Conservation (phyloP, 1,140 invertebrate genomes). For the Cherax quadricarinatus region DNA sequence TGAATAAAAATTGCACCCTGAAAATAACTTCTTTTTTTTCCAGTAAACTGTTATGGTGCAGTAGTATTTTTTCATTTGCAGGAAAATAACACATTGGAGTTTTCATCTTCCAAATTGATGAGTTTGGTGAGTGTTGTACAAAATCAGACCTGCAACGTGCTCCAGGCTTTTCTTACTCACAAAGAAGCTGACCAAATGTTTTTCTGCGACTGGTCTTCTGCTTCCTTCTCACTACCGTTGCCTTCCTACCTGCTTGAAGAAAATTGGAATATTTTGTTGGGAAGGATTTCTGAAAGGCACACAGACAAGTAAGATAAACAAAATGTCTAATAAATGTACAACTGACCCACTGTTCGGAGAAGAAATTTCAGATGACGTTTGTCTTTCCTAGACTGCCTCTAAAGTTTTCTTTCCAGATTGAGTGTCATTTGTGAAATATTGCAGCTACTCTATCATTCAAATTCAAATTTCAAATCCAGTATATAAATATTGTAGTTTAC, state of each 20-base stretch:
- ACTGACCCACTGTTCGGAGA: no score
- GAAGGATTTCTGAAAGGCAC: background rate
- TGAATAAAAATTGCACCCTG: no score
- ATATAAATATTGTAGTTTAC: no score
- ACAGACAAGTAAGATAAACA: background rate
- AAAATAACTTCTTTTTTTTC: no score
- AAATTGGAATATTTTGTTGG: constrained; percentile 21
- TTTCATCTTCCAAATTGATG: background rate
- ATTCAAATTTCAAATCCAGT: no score
- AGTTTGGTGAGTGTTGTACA: background rate
- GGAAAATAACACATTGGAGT: background rate
- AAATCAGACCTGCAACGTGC: background rate
- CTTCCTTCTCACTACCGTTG: background rate
- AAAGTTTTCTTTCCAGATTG: no score
- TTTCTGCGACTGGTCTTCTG: background rate
- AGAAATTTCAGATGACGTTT: no score
- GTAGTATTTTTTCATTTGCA: background rate
- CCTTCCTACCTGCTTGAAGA: constrained; percentile 33
- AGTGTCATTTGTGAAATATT: background rate
- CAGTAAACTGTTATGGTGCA: no score
- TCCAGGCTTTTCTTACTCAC: background rate
- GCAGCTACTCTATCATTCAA: no score
- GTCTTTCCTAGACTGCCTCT: no score
- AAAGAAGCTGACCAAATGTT: background rate
- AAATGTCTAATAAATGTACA: no score